Conservation (phyloP, 2,113 vertebrate species). For the Caretta caretta region DNA sequence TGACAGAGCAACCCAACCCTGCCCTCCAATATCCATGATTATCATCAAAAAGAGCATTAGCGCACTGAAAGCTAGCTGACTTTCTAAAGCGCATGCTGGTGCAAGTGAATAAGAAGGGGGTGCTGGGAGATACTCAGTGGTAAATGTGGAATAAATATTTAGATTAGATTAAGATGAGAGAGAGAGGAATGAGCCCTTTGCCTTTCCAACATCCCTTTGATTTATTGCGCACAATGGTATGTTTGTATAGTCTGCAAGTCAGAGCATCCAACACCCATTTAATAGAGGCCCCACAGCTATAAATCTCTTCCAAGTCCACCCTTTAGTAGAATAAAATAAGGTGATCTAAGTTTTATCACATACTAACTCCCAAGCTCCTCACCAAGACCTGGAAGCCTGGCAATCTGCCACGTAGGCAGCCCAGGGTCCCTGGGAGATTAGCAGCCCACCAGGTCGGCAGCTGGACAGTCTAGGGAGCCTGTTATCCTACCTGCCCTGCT, state of each 20-base stretch:
- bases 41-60: background rate
- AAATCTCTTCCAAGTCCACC: slow-evolving; percentile 48
- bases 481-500: background rate
- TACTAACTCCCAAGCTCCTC: background rate
- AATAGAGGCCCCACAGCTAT: slow-evolving; percentile 17
- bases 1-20: background rate
- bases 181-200: background rate
- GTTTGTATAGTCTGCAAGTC: slow-evolving; percentile 56
- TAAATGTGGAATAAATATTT: background rate
- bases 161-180: too few species aligned
- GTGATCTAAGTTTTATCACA: background rate
- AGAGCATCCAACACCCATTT: slow-evolving; percentile 41
- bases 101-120: background rate
- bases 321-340: slow-evolving; percentile 3
- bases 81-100: background rate
- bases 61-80: background rate
- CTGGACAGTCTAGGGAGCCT: background rate
- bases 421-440: background rate
- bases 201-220: background rate
- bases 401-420: background rate
- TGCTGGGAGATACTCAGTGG: background rate
- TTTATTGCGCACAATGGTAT: slow-evolving; percentile 7
- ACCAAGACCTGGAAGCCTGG: background rate
- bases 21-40: background rate
- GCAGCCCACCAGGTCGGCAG: background rate